phyloP scores from a whole-genome alignment of 92 coral and sea anemone genomes.

The Zoanthus sociatus region DNA sequence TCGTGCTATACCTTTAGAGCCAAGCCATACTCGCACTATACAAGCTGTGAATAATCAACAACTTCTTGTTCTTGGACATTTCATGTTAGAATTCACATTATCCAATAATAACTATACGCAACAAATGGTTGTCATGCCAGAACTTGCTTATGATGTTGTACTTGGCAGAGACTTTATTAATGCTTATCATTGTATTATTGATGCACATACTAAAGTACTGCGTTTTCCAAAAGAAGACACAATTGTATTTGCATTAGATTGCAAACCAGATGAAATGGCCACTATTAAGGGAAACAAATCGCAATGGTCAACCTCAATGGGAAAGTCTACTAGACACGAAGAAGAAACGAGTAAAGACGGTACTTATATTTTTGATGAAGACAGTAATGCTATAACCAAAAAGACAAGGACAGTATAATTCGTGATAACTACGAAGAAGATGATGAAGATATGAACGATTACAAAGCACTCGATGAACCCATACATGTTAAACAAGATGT shows the following conservation, averaged over 20 bases:
- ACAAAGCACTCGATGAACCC: no score
- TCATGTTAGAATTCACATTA: neutral
- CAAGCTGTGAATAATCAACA: slow-evolving; percentile 1
- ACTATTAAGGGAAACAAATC: neutral
- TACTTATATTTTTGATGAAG: no score
- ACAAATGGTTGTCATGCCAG: neutral
- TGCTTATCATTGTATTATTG: neutral
- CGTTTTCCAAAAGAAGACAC: neutral
- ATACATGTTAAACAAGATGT: no score
- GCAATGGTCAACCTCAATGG: no score
- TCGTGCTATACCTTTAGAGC: neutral
- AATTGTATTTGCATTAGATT: neutral
- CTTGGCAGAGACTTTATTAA: neutral
- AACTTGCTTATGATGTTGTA: neutral
- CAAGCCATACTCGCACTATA: neutral
- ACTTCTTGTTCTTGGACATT: slow-evolving; percentile 3
- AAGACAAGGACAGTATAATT: no score
- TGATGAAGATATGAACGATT: no score
- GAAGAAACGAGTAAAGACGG: no score
- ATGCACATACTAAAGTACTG: neutral
- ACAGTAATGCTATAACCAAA: no score
- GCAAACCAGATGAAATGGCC: neutral
- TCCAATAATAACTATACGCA: neutral
- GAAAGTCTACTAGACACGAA: no score
- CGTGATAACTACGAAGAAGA: no score